Evolutionary conservation across 1,140 invertebrate genomes (phyloP).

Genomic region (Spodoptera litura): DNA sequence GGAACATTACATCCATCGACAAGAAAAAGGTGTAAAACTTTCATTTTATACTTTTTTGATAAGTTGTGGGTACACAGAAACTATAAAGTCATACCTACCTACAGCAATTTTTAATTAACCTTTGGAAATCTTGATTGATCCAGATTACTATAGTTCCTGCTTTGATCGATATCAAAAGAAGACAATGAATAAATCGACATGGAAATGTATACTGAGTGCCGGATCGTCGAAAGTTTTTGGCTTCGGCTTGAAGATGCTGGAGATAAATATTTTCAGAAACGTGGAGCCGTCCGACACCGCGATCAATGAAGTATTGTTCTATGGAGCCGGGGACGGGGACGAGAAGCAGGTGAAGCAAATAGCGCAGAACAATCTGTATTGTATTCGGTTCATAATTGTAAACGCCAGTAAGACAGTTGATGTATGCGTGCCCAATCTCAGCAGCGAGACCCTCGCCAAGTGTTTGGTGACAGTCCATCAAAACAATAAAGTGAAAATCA

Average conservation of each 20-base stretch:
- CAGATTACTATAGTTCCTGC: neutral
- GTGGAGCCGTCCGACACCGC: conserved; percentile 43
- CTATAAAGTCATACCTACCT: neutral
- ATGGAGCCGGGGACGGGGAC: conserved; percentile 62
- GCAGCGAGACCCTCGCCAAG: conserved; percentile 66
- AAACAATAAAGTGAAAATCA: conserved; percentile 61
- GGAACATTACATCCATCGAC: neutral
- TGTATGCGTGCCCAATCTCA: conserved; percentile 68
- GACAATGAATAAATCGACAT: conserved; percentile 50
- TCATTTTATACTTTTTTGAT: neutral
- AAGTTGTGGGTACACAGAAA: neutral
- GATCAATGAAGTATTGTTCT: conserved; percentile 74
- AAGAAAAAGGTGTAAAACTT: neutral
- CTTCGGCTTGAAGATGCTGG: conserved; percentile 43
- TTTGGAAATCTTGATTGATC: neutral
- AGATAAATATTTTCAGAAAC: neutral
- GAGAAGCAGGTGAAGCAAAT: conserved; percentile 59
- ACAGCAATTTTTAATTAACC: neutral
- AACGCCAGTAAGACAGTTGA: conserved; percentile 65
- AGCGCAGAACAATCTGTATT: conserved; percentile 69
- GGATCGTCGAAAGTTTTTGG: conserved; percentile 50
- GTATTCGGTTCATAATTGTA: conserved; percentile 68
- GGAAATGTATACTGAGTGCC: conserved; percentile 55
- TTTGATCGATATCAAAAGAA: neutral
- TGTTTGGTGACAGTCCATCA: conserved; percentile 65